A percentile compares a stretch with the other conserved stretches of the same genome.
Conservation (phyloP, 23 tunicate species). For the Halocynthia roretzi region DNA sequence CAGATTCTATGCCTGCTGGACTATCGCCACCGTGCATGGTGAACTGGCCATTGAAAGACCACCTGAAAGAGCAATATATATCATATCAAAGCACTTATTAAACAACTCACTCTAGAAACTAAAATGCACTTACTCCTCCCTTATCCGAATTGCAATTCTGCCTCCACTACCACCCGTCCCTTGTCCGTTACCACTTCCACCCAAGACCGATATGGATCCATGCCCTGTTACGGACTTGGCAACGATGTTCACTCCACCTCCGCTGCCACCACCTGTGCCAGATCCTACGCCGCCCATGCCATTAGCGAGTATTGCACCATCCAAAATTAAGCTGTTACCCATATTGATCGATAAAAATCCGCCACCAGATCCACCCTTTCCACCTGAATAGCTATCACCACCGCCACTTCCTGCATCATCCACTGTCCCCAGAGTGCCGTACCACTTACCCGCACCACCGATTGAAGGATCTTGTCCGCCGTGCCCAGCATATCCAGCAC, state of each 20-base stretch:
- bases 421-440: constrained; percentile 1
- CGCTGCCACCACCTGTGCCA: constrained; percentile 22
- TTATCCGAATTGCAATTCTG: constrained; percentile 10
- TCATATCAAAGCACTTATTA: too few species aligned
- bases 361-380: constrained; percentile 24
- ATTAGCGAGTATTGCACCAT: constrained; percentile 9
- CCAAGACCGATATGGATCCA: constrained; percentile 9
- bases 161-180: constrained; percentile 34
- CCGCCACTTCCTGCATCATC: constrained; percentile 26
- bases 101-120: too few species aligned
- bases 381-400: background rate
- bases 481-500: constrained; percentile 28
- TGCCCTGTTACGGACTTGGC: constrained; percentile 14
- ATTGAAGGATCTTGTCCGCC: constrained; percentile 15
- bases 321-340: background rate
- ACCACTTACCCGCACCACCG: background rate
- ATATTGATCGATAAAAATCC: constrained; percentile 15
- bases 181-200: constrained; percentile 6
- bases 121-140: constrained; percentile 6
- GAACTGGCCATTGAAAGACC: constrained; percentile 10
- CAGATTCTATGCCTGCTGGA: background rate
- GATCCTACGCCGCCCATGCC: constrained; percentile 6
- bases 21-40: constrained; percentile 7
- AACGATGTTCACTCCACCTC: constrained; percentile 19
- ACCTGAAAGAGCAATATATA: background rate